These are phyloP conservation scores for Xanthia togata DNA, from an alignment of 2,888 invertebrate species.

Conservation along the genomic window DNA sequence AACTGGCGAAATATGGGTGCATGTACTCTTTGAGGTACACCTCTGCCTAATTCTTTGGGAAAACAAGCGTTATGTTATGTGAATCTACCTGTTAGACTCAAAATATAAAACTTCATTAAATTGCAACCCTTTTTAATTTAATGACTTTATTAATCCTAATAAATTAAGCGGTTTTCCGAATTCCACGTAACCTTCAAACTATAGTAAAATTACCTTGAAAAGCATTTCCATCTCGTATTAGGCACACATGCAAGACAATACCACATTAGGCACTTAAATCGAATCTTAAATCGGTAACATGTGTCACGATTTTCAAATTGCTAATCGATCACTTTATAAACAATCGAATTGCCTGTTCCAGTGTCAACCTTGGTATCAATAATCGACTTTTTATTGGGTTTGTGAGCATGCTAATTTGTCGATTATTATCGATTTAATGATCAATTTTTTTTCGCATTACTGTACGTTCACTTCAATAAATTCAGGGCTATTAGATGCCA, in stretches of 20 bases:
- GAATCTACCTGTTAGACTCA: neutral
- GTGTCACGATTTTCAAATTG: slow-evolving; percentile 48
- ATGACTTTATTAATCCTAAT: neutral
- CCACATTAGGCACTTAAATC: slow-evolving; percentile 41
- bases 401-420: slow-evolving; percentile 45
- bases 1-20: neutral
- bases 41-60: neutral
- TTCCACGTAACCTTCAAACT: neutral
- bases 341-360: slow-evolving; percentile 33
- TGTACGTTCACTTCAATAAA: slow-evolving; percentile 51
- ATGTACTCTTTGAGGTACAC: neutral
- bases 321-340: slow-evolving; percentile 46
- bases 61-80: neutral
- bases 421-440: slow-evolving; percentile 50
- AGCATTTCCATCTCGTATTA: slow-evolving; percentile 8
- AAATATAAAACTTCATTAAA: neutral
- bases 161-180: neutral
- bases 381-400: slow-evolving; percentile 59
- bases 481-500: slow-evolving; percentile 36
- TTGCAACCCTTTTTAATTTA: neutral
- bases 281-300: slow-evolving; percentile 38
- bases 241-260: slow-evolving; percentile 35
- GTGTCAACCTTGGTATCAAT: slow-evolving; percentile 53
- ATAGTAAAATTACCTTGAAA: slow-evolving; percentile 7
- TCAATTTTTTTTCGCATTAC: slow-evolving; percentile 41